Evolutionary conservation across 2,113 vertebrate genomes (phyloP), one percentile per base, ranked within the genome.

Genomic region (Semnornis frantzii): DNA sequence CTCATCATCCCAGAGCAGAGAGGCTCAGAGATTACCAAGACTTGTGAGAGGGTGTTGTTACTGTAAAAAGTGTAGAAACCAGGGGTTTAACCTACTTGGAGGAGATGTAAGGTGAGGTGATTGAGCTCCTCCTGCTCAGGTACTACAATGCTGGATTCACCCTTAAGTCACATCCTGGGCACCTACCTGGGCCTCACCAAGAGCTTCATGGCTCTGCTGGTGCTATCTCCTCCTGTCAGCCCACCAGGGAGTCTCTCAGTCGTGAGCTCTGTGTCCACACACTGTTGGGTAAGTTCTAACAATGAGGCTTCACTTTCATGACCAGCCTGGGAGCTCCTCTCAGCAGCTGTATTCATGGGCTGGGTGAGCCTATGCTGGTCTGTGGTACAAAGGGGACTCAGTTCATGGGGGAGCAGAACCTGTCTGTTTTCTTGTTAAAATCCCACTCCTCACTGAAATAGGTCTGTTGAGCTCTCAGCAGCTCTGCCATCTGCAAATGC

Each of bases 241-340:
- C 27, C 15, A 5, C 59, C 3, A 2, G 33, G 21, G 33, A 10
- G 1, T 11, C 39, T 21, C 4, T 1, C 1, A 2, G 30, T 14
- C 2, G 0, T 8, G 30, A 52, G 28, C 50, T 68, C 50, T 13
- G 4, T 1, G 1, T 10, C 34, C 28, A 12, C 3, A 1, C 5
- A 4, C 18, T 3, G 31, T 3, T 30, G 46, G 17, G 39, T 8
- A 28, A 39, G 12, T 31, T 60, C 60, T 69, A 68, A 33, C 31
- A 24, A 44, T 6, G 28, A 31, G 25, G 18, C 18, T 60, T 30
- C 16, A 5, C 6, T 0, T 17, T 25, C 37, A 57, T 15, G 44
- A 14, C 24, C 15, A 3, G 28, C 31, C 42, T 7, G 2, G 31
- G 11, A 27, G 52, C 39, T 30, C 57, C 0, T 1, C 60, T 52